Evolutionary conservation across 2,113 vertebrate species (phyloP), one percentile per base, ranked within the genome.

Genomic region (Sardina pilchardus): DNA sequence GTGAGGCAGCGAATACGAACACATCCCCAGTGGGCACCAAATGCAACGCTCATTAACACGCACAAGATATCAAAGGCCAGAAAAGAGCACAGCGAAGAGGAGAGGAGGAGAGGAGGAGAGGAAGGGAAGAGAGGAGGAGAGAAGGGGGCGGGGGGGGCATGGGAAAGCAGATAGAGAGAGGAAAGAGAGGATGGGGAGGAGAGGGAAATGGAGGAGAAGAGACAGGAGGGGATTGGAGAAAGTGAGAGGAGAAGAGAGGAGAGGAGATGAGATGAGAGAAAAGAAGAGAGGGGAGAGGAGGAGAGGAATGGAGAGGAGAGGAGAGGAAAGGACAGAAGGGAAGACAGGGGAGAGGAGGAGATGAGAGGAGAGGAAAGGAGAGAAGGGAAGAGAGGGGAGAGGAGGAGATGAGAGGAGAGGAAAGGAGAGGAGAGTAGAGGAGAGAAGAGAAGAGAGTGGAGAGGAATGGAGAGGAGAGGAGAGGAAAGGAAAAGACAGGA

Each of bases 401-500:
- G 50, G 12, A 19, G 50, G 16, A 17, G 21, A 17, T 16, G 16
- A 17, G 3, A 2, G 19, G 71, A 84, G 59, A 86, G 78, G 47
- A 53, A 86, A 10, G n/a, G n/a, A 26, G 59, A 24, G 24, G 21
- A 7, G 59, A 63, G 59, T 4, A 19, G 21, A n/a, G n/a, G n/a
- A n/a, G 4, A 24, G 24, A 53, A 19, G 17, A 53, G 17, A 12
- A 19, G 56, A 59, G 24, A n/a, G 3, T n/a, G n/a, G n/a, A n/a
- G n/a, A n/a, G 45, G 4, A 89, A 91, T 90, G 88, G 86, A 82
- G 84, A 89, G 88, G 84, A 85, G n/a, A n/a, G n/a, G n/a, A n/a
- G n/a, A n/a, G 45, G 4, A 89, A 91, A 89, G 88, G 86, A 82
- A 85, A 89, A 85, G 81, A 67, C 86, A 85, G 89, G n/a, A n/a